A percentile compares a stretch with the other conserved stretches of the same genome.
These are phyloP conservation scores for Nasua narica DNA, from an alignment of 2,797 vertebrate genomes.

Conservation along the genomic window DNA sequence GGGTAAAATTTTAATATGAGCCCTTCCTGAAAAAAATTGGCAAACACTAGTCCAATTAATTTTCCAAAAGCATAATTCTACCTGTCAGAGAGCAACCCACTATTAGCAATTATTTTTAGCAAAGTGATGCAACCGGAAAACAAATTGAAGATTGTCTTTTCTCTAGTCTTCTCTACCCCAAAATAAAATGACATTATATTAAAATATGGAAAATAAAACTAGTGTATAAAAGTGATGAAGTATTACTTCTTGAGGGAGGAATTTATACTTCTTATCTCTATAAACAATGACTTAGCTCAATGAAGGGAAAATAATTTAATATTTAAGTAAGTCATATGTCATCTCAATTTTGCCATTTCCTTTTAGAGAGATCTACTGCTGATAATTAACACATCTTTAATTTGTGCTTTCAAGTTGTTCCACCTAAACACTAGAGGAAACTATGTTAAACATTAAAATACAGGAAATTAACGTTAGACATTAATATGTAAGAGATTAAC, in stretches of 20 bases:
- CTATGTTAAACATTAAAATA: slow-evolving; percentile 60
- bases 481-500: slow-evolving; percentile 17
- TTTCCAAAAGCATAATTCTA: slow-evolving; percentile 33
- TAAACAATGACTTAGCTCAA: neutral
- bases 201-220: neutral
- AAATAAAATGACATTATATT: slow-evolving; percentile 15
- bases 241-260: neutral
- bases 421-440: slow-evolving; percentile 51
- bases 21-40: neutral
- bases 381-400: slow-evolving; percentile 9
- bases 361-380: neutral
- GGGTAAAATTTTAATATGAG: neutral
- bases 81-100: neutral
- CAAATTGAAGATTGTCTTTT: neutral
- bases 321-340: slow-evolving; percentile 38
- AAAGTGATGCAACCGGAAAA: slow-evolving; percentile 16
- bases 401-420: slow-evolving; percentile 47
- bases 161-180: neutral
- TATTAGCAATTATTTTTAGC: neutral
- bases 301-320: neutral
- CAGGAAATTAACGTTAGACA: neutral
- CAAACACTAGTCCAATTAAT: neutral
- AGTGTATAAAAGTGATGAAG: neutral
- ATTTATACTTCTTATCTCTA: neutral
- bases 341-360: neutral